phyloP scores from a whole-genome alignment of 1,140 invertebrate genomes.

The Pseudoatta argentina region DNA sequence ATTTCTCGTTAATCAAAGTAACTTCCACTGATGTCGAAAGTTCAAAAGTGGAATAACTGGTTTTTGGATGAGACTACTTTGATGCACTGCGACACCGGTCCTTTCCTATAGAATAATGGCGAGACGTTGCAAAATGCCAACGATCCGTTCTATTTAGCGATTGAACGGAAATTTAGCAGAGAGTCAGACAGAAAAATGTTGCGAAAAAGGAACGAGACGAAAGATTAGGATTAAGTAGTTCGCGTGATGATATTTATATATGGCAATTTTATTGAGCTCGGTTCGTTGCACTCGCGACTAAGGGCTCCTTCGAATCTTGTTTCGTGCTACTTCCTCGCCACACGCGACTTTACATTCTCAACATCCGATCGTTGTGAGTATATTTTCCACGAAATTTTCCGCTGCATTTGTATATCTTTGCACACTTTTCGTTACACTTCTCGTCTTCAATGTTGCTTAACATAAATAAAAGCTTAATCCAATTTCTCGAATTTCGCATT shows the following conservation, averaged over 20 bases:
- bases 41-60: not conserved
- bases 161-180: not conserved
- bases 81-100: too few relatives aligned
- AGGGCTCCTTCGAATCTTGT: slow-evolving; percentile 45
- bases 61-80: slow-evolving; percentile 10
- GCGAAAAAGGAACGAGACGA: slow-evolving; percentile 27
- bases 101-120: slow-evolving; percentile 25
- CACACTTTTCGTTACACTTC: not conserved
- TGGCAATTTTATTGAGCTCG: slow-evolving; percentile 18
- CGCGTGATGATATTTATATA: slow-evolving; percentile 45
- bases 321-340: slow-evolving; percentile 28
- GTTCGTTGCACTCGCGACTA: slow-evolving; percentile 50
- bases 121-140: not conserved
- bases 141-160: slow-evolving; percentile 14
- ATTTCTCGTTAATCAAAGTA: slow-evolving; percentile 18
- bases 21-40: not conserved
- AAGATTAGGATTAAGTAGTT: slow-evolving; percentile 22
- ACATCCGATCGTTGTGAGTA: not conserved
- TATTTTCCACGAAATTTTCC: slow-evolving; percentile 33
- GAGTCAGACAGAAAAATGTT: slow-evolving; percentile 9
- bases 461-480: not conserved
- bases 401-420: slow-evolving; percentile 27
- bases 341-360: slow-evolving; percentile 50
- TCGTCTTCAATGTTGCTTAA: not conserved
- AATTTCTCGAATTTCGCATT: slow-evolving; percentile 33